These are phyloP conservation scores for Mormyrus proboscirostris DNA, from an alignment of 2,797 vertebrate genomes.

Conservation along the genomic window DNA sequence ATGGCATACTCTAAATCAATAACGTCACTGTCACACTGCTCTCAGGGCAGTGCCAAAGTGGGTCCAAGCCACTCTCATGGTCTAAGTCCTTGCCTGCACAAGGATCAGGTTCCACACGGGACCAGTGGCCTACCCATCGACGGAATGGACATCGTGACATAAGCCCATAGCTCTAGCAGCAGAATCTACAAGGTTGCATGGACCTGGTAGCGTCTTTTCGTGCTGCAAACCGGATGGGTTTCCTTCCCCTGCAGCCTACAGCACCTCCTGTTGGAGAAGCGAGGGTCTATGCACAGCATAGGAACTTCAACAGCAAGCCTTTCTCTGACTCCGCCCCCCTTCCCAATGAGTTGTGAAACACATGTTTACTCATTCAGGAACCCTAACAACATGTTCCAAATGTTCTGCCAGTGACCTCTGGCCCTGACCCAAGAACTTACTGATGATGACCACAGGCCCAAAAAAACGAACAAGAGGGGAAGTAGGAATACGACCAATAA, in stretches of 20 bases:
- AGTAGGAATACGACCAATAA: background rate
- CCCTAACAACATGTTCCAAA: background rate
- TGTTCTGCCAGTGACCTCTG: conserved; percentile 6
- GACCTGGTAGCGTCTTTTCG: background rate
- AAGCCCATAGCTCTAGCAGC: background rate
- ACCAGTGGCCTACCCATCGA: background rate
- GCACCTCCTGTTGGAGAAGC: background rate
- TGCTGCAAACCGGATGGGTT: background rate
- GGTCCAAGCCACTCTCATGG: background rate
- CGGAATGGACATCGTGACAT: background rate
- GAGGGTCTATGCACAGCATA: background rate
- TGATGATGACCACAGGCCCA: background rate
- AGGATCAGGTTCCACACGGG: background rate
- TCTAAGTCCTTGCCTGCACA: background rate
- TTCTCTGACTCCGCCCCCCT: background rate
- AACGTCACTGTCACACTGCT: conserved; percentile 2
- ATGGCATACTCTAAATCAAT: background rate
- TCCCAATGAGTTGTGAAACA: background rate
- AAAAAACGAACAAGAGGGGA: background rate
- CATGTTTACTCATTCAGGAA: conserved; percentile 14
- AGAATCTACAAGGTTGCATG: background rate
- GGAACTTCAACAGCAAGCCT: background rate
- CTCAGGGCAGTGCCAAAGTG: background rate
- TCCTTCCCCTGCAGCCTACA: background rate
- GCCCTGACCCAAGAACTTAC: background rate